Conservation (phyloP, 2,113 vertebrate genomes). For the Lethenteron reissneri region DNA sequence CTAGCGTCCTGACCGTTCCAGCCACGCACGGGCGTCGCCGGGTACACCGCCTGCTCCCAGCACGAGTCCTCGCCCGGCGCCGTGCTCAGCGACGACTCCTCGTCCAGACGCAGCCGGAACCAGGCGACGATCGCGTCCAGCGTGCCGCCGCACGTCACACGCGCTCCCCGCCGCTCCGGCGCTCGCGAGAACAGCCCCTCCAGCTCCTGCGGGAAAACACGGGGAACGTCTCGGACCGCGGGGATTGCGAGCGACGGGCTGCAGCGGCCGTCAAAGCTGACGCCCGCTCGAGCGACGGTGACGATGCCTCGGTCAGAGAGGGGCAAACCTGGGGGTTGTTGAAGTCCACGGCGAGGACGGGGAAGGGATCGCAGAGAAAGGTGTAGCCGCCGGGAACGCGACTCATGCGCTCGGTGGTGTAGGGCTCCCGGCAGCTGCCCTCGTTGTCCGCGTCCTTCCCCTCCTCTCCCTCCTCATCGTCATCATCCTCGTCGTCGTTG, state of each 20-base stretch:
- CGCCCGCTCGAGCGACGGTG: background rate
- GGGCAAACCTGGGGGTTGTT: conserved; percentile 47
- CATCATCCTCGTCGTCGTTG: too few species aligned
- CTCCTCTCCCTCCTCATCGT: too few species aligned
- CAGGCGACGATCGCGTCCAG: conserved; percentile 70
- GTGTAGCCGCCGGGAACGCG: conserved; percentile 49
- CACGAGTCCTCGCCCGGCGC: conserved; percentile 71
- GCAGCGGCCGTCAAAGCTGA: background rate
- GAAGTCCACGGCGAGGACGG: conserved; percentile 58
- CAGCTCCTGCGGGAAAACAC: conserved; percentile 35
- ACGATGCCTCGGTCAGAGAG: background rate
- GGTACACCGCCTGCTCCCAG: conserved; percentile 94
- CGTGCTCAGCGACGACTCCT: conserved; percentile 56
- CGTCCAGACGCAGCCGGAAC: conserved; percentile 83
- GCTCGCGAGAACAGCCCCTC: conserved; percentile 44
- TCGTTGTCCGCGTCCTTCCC: background rate
- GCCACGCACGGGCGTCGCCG: conserved; percentile 44
- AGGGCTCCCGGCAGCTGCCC: conserved; percentile 38
- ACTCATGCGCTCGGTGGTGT: conserved; percentile 77
- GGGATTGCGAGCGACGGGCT: background rate
- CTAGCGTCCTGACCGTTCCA: conserved; percentile 9
- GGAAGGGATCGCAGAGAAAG: conserved; percentile 50
- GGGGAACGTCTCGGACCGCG: background rate
- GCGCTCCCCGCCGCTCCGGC: conserved; percentile 27
- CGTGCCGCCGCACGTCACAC: conserved; percentile 31